Base-by-base conservation (phyloP, 2,797 vertebrate species). In the Momotus momota region DNA sequence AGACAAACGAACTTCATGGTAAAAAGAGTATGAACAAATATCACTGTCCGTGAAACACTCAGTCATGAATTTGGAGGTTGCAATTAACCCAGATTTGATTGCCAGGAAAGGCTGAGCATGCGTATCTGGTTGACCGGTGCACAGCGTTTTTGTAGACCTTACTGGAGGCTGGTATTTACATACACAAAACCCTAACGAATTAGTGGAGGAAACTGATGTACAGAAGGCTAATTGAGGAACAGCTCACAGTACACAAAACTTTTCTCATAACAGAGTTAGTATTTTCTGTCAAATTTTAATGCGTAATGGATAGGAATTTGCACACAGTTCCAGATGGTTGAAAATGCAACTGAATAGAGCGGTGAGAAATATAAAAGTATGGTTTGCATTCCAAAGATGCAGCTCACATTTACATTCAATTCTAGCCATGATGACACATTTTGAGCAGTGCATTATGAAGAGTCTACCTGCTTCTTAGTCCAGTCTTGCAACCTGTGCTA, bases 251-350 rank as follows among this genome's bases (percentile, higher is more conserved):
- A 69, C 38, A 61, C 18, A 71, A 64, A 89, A 78, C 14, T 57
- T 74, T 48, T 57, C 61, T 65, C 46, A 3, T 82, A 73, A 66
- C 16, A 51, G 14, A 95, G 54, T 61, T 75, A 62, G 65, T 58
- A 72, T 49, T 94, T 88, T 79, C 81, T 82, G 60, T 79, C 58
- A 86, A 1, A 72, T 84, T 86, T 96, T 54, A 81, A 69, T 48
- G 81, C 22, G 29, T 77, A 73, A 84, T 23, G 18, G 21, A 64
- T 86, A 83, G 25, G 38, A 71, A 93, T 85, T 66, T 90, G 52
- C 48, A 74, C 13, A 54, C 23, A 69, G 33, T 60, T 86, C 69
- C 79, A 93, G 49, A 71, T 71, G 69, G 75, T 4, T 91, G 58
- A 81, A 86, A 90, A 81, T 12, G 31, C 62, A 96, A 75, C 18